phyloP scores from a whole-genome alignment of 2,797 vertebrate genomes.

The Aythya fuligula region DNA sequence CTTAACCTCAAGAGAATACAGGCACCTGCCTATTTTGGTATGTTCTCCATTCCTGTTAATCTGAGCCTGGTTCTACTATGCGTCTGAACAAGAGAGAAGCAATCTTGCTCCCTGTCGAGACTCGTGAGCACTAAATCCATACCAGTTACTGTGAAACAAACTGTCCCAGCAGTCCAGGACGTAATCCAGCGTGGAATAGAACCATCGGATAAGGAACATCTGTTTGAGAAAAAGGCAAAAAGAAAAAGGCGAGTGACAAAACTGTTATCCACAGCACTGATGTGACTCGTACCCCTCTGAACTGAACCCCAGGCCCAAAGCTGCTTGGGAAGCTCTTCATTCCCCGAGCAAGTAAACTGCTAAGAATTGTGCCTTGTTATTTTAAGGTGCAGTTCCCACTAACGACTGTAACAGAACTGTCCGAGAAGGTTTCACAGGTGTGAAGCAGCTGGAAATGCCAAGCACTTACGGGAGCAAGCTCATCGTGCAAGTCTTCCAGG shows the following conservation, averaged over 20 bases:
- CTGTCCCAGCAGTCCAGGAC: constrained; percentile 88
- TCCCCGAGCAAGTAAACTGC: accelerated
- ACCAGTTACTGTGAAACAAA: constrained; percentile 96
- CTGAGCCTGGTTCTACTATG: not conserved
- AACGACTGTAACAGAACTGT: accelerated
- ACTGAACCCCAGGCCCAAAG: not conserved
- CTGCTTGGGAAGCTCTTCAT: not conserved
- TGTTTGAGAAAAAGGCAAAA: constrained; percentile 40
- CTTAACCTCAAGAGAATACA: not conserved
- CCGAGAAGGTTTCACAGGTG: accelerated
- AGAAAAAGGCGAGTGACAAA: not conserved
- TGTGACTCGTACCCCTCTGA: not conserved
- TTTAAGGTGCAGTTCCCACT: not conserved
- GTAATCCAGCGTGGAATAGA: constrained; percentile 86
- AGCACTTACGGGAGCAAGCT: constrained; percentile 90
- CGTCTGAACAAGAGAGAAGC: not conserved
- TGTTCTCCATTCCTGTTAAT: not conserved
- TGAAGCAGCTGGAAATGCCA: not conserved
- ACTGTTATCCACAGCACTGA: not conserved
- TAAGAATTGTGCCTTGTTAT: not conserved
- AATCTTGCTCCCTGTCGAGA: accelerated
- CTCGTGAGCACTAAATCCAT: not conserved
- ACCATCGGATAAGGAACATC: constrained; percentile 94
- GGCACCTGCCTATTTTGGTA: not conserved
- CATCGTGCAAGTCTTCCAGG: constrained; percentile 90